Percentiles rank a stretch among this genome's conserved stretches.
Conservation (phyloP, 2,888 invertebrate genomes). For the Cerastis leucographa region DNA sequence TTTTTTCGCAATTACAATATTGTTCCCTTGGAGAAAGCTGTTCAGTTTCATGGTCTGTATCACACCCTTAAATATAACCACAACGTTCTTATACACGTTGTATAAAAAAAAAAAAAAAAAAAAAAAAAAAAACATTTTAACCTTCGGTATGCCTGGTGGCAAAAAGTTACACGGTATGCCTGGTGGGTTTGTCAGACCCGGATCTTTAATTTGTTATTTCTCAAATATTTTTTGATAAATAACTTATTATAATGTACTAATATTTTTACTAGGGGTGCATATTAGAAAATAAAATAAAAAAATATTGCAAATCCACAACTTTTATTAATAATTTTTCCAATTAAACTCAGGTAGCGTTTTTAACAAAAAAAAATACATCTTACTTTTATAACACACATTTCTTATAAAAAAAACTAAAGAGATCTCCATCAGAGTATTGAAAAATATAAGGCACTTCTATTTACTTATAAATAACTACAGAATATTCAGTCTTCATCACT, state of each 20-base stretch:
- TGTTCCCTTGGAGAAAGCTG: background rate
- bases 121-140: no score
- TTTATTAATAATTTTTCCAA: no score
- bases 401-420: no score
- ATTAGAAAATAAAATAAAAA: no score
- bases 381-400: no score
- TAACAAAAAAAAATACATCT: no score
- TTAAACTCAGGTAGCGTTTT: no score
- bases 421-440: no score
- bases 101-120: background rate
- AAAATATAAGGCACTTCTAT: no score
- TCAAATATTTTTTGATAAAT: background rate
- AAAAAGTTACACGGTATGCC: constrained; percentile 13
- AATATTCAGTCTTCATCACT: no score
- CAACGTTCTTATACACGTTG: background rate
- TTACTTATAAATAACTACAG: no score
- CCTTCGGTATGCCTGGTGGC: constrained; percentile 5
- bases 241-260: background rate
- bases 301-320: no score
- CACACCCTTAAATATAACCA: background rate
- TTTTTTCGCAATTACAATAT: background rate
- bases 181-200: background rate
- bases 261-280: background rate
- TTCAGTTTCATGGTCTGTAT: background rate
- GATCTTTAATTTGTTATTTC: constrained; percentile 11